Base-by-base conservation (phyloP, 2,113 vertebrate genomes). In the Scomber colias region DNA sequence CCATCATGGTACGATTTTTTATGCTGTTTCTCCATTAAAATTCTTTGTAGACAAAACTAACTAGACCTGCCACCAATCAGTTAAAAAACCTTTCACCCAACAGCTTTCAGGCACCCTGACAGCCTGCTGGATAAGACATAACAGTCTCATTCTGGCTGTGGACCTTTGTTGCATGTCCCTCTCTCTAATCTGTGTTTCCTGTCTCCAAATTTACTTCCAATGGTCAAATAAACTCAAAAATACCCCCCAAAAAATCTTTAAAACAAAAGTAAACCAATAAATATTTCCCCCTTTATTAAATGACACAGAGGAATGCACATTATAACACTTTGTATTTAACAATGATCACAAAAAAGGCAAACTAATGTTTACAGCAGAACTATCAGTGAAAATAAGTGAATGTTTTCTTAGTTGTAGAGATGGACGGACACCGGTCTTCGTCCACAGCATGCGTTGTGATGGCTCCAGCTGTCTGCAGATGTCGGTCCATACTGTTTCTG, bases 401-500 rank as follows among this genome's bases (percentile, higher is more conserved):
- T 49, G 65, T 55, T 27, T 60, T 77, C 4, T 66, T 56, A 14
- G 31, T 66, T 46, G 77, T 77, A 68, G 77, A 63, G 68, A 77
- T 61, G 75, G 56, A 64, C 59, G 71, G 66, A 75, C 1, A 1
- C 16, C 30, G 63, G 46, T 49, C 21, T n/a, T 75, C 57, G 70
- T 71, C 69, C 16, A 3, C 44, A 62, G 27, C 40, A 16, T 77
- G 57, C 64, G 49, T 19, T 68, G 56, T 21, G 12, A n/a, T 24
- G 51, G 62, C 44, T 11, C 54, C 30, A 14, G 77, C 35, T 6
- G 71, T 54, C 71, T 69, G 54, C 50, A 24, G 59, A 11, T 76
- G 75, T 61, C 86, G 77, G 44, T 73, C 65, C 69, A 19, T 45
- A 16, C 30, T 6, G 40, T 73, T 27, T 70, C 68, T 69, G 84